Base-by-base conservation (phyloP, 2,888 invertebrate genomes). In the Philereme vetulata region DNA sequence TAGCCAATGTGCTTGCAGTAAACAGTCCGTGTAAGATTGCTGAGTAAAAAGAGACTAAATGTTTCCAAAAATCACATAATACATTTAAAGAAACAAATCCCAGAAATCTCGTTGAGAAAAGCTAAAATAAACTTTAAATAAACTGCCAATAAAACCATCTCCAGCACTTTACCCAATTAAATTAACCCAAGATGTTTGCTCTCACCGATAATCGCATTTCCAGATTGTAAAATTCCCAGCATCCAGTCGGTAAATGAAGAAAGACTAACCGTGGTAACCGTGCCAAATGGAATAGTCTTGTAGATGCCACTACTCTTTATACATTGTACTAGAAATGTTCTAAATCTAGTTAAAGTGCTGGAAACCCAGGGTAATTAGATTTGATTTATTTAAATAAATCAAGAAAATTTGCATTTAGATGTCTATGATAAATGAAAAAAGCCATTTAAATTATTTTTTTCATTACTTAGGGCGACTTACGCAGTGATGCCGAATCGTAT, bases 281-380 rank as follows among this genome's bases (percentile, higher is more conserved):
- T 53, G 60, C 67, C 71, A 77, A 80, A 81, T 81, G 81, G 81
- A 80, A 80, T 73, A 77, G 77, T 75, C 78, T 66, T 81, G 81
- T 80, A 64, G 63, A 43, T 46, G 51, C 51, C 59, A 66, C 67
- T 56, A 59, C 34, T 35, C n/a, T 54, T 47, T 40, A 10, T 33
- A 34, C 40, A 33, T 38, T 54, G 21, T 34, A 6, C 38, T 47
- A 21, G 54, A 11, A 54, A 11, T 42, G 40, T 35, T 42, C 36
- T 45, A 45, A 34, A 45, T 52, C 36, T 52, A 45, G 35, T 51
- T 8, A 4, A 45, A 35, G 8, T 52, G 11, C 10, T 21, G 21
- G 6, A 7, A 42, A 38, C 21, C 36, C 42, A 2, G 34, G 46
- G 43, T 49, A 11, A 34, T 9, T 49, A 50, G 8, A 32, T 36